Conservation (phyloP, 1,140 invertebrate genomes). For the Sinonovacula constricta region DNA sequence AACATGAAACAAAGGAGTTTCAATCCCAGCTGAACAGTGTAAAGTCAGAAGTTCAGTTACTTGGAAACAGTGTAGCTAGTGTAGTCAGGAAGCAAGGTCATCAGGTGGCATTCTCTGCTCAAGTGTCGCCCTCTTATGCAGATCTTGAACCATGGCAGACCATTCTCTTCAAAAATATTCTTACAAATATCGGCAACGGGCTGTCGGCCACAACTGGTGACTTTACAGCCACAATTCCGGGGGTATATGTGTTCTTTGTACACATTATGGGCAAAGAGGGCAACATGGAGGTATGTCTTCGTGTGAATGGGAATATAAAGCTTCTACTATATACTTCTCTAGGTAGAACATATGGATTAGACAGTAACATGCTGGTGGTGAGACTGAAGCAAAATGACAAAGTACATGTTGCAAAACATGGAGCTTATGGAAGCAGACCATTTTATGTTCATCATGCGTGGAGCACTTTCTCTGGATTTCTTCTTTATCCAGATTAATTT, state of each 20-base stretch:
- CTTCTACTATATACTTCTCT: neutral
- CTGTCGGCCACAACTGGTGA: neutral
- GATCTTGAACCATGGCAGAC: neutral
- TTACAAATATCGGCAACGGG: neutral
- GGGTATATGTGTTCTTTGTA: no score
- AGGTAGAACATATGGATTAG: neutral
- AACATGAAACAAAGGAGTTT: no score
- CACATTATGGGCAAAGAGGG: no score
- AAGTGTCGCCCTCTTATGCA: neutral
- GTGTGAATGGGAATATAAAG: neutral
- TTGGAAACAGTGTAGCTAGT: no score
- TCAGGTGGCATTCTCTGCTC: neutral
- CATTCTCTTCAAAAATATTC: neutral
- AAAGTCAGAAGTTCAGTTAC: no score
- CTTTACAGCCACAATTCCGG: no score
- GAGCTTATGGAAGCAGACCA: neutral
- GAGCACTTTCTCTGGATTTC: constrained; percentile 1
- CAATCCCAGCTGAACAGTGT: no score
- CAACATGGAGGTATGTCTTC: neutral
- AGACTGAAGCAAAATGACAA: neutral
- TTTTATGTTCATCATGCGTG: constrained; percentile 4
- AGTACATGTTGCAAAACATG: neutral
- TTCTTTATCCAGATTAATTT: neutral
- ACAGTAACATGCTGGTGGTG: neutral
- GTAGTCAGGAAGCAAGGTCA: no score